These are phyloP conservation scores for Bemisia tabaci DNA, from an alignment of 1,140 invertebrate genomes.

Conservation along the genomic window DNA sequence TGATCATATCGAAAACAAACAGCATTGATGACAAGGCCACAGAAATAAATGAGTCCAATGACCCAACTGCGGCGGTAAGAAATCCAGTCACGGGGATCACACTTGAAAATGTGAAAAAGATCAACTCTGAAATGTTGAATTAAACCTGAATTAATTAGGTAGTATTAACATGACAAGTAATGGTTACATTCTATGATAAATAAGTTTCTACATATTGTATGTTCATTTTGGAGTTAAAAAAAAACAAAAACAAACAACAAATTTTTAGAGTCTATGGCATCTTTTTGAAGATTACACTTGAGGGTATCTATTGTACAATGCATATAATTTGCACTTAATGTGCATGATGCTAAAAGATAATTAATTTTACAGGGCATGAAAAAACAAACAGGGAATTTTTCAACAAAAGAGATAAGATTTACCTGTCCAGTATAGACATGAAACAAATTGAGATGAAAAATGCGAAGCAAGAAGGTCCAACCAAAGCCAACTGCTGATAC, in stretches of 20 bases:
- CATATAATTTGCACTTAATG: background rate
- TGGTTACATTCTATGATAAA: background rate
- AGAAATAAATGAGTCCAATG: background rate
- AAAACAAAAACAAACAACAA: background rate
- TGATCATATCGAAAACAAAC: background rate
- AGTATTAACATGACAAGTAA: background rate
- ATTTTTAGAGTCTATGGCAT: background rate
- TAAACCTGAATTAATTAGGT: background rate
- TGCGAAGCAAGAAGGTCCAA: background rate
- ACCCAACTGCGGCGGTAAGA: background rate
- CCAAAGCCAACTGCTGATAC: background rate
- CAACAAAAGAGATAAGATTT: background rate
- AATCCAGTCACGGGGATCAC: background rate
- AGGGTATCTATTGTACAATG: no score
- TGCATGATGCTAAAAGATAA: background rate
- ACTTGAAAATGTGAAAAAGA: background rate
- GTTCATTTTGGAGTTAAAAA: background rate
- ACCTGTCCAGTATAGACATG: background rate
- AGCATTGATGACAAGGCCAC: background rate
- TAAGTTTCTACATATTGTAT: no score
- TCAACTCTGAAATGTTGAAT: background rate
- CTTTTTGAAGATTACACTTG: no score
- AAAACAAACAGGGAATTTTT: background rate
- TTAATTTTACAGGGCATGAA: background rate
- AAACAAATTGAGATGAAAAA: background rate